Conservation (phyloP, 1,140 invertebrate genomes). For the honey bee (Apis mellifera) region DNA sequence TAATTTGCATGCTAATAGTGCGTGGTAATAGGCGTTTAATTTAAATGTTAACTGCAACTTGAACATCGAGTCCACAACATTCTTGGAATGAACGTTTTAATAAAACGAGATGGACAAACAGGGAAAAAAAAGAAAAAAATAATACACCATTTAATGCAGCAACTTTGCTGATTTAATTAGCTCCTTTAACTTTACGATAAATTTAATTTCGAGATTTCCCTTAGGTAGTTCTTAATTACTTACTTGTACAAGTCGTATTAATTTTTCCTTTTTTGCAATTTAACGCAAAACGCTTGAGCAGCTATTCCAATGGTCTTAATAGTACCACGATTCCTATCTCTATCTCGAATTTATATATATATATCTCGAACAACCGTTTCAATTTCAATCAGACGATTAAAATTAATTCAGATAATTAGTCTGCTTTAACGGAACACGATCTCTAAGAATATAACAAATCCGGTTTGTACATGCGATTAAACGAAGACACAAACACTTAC, state of each 20-base stretch:
- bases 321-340: neutral
- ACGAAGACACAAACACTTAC: neutral
- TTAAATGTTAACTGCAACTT: neutral
- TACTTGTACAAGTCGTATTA: neutral
- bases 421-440: neutral
- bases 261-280: neutral
- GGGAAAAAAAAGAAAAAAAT: neutral
- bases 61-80: neutral
- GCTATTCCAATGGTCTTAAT: neutral
- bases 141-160: neutral
- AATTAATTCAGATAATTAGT: neutral
- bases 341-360: neutral
- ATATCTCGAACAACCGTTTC: neutral
- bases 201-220: neutral
- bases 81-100: neutral
- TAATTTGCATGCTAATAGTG: no score
- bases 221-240: neutral
- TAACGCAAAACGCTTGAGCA: neutral
- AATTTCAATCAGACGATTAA: neutral
- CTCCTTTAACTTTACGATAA: neutral
- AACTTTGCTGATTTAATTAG: neutral
- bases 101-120: neutral
- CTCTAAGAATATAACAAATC: neutral
- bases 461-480: neutral
- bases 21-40: no score